Evolutionary conservation across 64 coral and sea anemone species (phyloP), one percentile per base, ranked within the genome.

Genomic region (Hydrozoanthus tunicans): DNA sequence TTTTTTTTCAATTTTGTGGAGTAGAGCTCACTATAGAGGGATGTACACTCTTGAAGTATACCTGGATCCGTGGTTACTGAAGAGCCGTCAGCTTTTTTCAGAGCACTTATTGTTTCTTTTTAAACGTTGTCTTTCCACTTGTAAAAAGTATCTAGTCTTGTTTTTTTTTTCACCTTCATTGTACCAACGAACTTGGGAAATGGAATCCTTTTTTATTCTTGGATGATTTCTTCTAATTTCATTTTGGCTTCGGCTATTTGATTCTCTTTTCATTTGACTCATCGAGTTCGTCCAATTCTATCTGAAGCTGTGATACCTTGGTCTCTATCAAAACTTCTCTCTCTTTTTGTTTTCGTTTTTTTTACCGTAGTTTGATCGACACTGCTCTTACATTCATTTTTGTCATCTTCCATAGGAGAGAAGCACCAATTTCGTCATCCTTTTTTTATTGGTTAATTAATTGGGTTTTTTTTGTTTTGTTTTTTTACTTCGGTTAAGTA

Each of bases 161-260:
- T 20, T 63, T 15, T 64, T 83, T 9, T 83, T 64, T 83, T 83
- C 80, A 20, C 80, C 80, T 83, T 83, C 80, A 32, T 83, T 64
- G 59, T 83, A 14, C 58, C 80, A 25, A 24, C 80, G 54, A 23
- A 32, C 14, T 24, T 60, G 61, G 24, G 59, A 83, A 3, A 83
- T 83, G 23, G 59, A 57, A 0, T 60, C 59, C 64, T 83, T 83
- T 62, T 17, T 83, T 82, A 9, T 83, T 83, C 2, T 83, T 64
- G 80, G 25, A 83, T 83, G 4, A 83, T 83, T 32, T 83, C 60
- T 83, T 83, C 81, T 9, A 83, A 60, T 5, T 83, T 20, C 3
- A 3, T 83, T 26, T 62, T 62, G 5, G 80, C 59, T 81, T 79
- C 77, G 77, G 20, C 51, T 78, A 78, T 78, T 78, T 78, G 77